phyloP scores from a whole-genome alignment of 2,888 invertebrate genomes.

The Drosophila parthenogenetica region DNA sequence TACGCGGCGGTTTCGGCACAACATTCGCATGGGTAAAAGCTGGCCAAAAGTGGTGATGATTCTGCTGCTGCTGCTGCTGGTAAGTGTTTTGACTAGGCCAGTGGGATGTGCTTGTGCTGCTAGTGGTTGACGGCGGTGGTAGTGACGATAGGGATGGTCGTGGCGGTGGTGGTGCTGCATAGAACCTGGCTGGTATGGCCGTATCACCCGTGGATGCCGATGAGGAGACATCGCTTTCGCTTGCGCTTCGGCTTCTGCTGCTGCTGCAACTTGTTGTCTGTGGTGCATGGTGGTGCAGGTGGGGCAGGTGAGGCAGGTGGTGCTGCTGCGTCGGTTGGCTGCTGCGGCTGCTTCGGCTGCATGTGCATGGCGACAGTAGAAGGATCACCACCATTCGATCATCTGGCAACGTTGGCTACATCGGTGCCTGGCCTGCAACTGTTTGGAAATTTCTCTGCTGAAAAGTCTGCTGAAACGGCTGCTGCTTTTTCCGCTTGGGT shows the following conservation, averaged over 20 bases:
- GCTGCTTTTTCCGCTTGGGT: constrained; percentile 1
- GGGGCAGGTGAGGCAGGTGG: constrained; percentile 44
- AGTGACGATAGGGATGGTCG: background rate
- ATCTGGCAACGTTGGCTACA: constrained; percentile 81
- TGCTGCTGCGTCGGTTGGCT: constrained; percentile 45
- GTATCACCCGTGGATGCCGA: constrained; percentile 84
- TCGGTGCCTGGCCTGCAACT: constrained; percentile 38
- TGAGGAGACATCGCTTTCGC: constrained; percentile 66
- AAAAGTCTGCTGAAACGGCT: background rate
- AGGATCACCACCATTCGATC: constrained; percentile 86
- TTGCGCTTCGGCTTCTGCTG: constrained; percentile 25
- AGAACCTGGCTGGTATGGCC: constrained; percentile 78
- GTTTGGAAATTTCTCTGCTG: background rate
- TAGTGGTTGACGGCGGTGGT: constrained; percentile 15
- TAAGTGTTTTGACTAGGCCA: constrained; percentile 75
- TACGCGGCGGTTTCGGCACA: constrained; percentile 83
- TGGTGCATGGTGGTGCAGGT: constrained; percentile 25
- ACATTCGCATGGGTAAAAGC: constrained; percentile 60
- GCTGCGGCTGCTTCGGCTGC: constrained; percentile 73
- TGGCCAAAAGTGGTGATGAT: constrained; percentile 14
- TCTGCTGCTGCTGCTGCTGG: constrained; percentile 7
- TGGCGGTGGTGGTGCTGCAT: constrained; percentile 33
- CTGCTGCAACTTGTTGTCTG: constrained; percentile 20
- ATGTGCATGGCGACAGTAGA: constrained; percentile 84
- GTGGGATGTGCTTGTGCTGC: constrained; percentile 1